Conservation (phyloP, 2,797 vertebrate genomes). For the Cossypha caffra region DNA sequence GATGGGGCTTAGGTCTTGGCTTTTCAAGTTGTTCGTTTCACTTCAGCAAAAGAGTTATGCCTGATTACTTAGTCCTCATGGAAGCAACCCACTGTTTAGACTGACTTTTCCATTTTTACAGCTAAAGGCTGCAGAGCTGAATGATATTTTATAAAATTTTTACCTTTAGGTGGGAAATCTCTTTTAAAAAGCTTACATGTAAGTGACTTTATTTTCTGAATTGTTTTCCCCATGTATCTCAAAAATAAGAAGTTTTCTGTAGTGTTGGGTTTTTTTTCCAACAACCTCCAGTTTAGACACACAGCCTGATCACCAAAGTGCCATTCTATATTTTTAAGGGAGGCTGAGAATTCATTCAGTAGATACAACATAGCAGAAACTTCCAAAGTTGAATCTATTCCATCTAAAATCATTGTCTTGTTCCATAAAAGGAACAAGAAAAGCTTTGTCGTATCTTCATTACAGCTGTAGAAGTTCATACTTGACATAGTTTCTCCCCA, state of each 20-base stretch:
- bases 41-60: neutral
- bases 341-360: neutral
- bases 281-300: neutral
- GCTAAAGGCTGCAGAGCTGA: neutral
- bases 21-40: neutral
- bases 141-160: neutral
- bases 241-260: neutral
- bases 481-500: constrained; percentile 43
- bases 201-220: neutral
- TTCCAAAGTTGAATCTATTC: constrained; percentile 1
- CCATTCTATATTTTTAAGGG: neutral
- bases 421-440: constrained; percentile 5
- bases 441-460: constrained; percentile 13
- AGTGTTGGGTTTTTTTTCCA: neutral
- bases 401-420: neutral
- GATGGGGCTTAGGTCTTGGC: neutral
- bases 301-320: neutral
- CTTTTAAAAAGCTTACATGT: neutral
- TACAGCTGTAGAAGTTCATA: constrained; percentile 30
- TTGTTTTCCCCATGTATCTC: neutral
- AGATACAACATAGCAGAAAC: neutral
- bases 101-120: neutral
- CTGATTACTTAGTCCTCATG: neutral
- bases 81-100: neutral
- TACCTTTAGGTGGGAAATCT: neutral